phyloP scores from a whole-genome alignment of 2,888 invertebrate genomes.

The Bombylius major region DNA sequence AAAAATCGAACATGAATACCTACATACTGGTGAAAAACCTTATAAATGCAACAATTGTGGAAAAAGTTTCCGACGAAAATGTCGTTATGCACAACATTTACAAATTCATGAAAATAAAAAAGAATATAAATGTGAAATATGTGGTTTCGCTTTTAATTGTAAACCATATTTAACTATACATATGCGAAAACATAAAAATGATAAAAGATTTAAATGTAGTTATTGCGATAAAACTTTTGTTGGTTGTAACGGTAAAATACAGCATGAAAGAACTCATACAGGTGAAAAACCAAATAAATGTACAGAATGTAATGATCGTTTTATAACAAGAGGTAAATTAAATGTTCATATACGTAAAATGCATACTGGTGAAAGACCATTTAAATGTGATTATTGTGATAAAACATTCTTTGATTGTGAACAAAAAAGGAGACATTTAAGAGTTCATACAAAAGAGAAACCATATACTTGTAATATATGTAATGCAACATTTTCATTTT shows the following conservation, averaged over 20 bases:
- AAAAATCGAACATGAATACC: background rate
- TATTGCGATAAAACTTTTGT: background rate
- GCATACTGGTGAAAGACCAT: background rate
- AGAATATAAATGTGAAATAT: background rate
- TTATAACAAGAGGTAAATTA: background rate
- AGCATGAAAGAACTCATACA: background rate
- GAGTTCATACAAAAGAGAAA: background rate
- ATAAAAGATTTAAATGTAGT: background rate
- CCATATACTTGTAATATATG: background rate
- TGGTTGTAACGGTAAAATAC: background rate
- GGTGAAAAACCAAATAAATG: background rate
- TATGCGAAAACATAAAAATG: background rate
- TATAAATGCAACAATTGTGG: background rate
- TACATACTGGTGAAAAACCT: background rate
- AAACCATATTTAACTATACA: background rate
- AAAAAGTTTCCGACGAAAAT: background rate
- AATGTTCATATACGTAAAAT: background rate
- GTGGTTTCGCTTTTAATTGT: background rate
- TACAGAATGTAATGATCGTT: background rate
- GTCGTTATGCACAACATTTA: background rate
- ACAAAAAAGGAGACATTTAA: background rate
- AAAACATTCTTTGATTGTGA: background rate
- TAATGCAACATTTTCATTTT: background rate
- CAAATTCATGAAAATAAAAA: background rate
- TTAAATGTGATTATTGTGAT: background rate